These are phyloP conservation scores for Ennomos erosarius DNA, from an alignment of 2,888 invertebrate genomes.

Conservation along the genomic window DNA sequence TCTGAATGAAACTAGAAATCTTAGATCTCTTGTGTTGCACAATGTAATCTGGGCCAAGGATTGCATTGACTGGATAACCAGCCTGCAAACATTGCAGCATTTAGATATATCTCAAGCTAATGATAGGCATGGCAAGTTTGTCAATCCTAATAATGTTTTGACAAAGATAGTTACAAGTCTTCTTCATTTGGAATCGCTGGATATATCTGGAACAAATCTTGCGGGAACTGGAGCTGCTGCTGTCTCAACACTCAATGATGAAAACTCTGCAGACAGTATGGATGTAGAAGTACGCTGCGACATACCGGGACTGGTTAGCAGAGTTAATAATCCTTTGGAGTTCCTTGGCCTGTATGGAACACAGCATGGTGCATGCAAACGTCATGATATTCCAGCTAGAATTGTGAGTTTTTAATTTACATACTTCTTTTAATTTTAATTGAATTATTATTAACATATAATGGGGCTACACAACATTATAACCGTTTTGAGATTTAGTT, in stretches of 20 bases:
- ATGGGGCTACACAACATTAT: no score
- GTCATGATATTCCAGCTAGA: constrained; percentile 96
- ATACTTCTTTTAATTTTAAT: no score
- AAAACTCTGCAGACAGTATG: constrained; percentile 43
- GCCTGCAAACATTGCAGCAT: constrained; percentile 86
- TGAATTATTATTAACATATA: no score
- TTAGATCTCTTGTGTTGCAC: constrained; percentile 91
- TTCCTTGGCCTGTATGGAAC: constrained; percentile 97
- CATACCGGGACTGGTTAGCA: constrained; percentile 93
- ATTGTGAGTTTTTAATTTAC: constrained; percentile 84
- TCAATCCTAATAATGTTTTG: constrained; percentile 90
- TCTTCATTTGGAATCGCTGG: constrained; percentile 91
- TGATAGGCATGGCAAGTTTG: constrained; percentile 89
- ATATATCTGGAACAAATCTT: constrained; percentile 98
- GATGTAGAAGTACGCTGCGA: constrained; percentile 85
- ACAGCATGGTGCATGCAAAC: constrained; percentile 94
- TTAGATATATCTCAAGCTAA: constrained; percentile 94
- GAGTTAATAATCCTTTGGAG: constrained; percentile 91
- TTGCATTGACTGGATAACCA: constrained; percentile 86
- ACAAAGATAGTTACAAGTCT: constrained; percentile 89
- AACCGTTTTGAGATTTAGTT: no score
- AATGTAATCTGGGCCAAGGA: constrained; percentile 90
- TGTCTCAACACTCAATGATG: constrained; percentile 53
- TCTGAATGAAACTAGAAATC: constrained; percentile 86
- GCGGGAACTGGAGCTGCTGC: constrained; percentile 93